Evolutionary conservation across 2,888 invertebrate genomes (phyloP).

Genomic region (Beris chalybata): DNA sequence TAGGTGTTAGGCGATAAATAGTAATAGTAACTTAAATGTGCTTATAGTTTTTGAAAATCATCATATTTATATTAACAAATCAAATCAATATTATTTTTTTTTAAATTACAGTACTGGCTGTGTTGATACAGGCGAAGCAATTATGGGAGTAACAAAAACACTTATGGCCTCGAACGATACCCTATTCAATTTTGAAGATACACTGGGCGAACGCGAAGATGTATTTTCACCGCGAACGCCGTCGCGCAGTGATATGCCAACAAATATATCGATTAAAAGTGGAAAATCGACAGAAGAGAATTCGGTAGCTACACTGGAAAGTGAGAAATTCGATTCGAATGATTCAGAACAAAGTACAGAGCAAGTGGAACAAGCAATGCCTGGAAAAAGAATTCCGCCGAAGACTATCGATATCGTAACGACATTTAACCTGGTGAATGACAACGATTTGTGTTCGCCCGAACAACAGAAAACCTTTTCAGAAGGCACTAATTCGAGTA

Average conservation of each 20-base stretch:
- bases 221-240: conserved; percentile 41
- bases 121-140: conserved; percentile 42
- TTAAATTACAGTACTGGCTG: conserved; percentile 40
- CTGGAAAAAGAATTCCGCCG: conserved; percentile 33
- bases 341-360: background rate
- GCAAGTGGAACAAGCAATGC: background rate
- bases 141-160: conserved; percentile 42
- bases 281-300: conserved; percentile 32
- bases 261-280: conserved; percentile 34
- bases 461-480: conserved; percentile 43
- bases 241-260: conserved; percentile 36
- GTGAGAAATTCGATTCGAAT: conserved; percentile 17
- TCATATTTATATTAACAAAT: background rate
- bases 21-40: no score
- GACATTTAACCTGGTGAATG: conserved; percentile 24
- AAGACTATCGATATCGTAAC: conserved; percentile 35
- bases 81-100: background rate
- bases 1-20: no score
- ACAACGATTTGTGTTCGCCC: conserved; percentile 41
- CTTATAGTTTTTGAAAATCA: conserved; percentile 6
- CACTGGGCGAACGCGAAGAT: conserved; percentile 42
- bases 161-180: conserved; percentile 45
- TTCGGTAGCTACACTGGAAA: conserved; percentile 24
- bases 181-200: conserved; percentile 44
- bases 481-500: conserved; percentile 40